Percentiles rank a stretch among this genome's conserved stretches.
These are phyloP conservation scores for Ageneiosus marmoratus DNA, from an alignment of 2,113 vertebrate genomes.

Conservation along the genomic window DNA sequence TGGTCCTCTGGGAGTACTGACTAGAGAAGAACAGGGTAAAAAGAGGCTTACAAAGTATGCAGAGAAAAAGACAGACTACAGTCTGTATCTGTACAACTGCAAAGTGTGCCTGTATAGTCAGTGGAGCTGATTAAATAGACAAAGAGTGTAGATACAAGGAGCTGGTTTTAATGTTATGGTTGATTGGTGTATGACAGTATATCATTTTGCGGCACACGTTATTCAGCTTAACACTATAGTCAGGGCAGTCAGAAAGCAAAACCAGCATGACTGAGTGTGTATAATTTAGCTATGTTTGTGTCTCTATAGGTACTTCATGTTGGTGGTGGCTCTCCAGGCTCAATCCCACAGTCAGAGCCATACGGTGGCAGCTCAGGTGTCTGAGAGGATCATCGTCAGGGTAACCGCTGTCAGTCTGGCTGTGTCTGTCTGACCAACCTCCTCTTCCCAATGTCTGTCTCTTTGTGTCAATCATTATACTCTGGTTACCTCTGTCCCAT, in stretches of 20 bases:
- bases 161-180: too few species aligned
- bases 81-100: too few species aligned
- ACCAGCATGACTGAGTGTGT: not conserved
- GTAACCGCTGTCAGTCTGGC: constrained; percentile 81
- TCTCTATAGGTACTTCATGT: constrained; percentile 90
- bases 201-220: not conserved
- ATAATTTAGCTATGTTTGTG: constrained; percentile 1
- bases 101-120: too few species aligned
- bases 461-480: constrained; percentile 59
- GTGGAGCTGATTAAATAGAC: too few species aligned
- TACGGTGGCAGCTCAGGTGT: constrained; percentile 92
- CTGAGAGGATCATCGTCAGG: constrained; percentile 98
- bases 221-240: not conserved
- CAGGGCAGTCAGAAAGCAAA: not conserved
- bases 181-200: too few species aligned
- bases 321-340: constrained; percentile 93
- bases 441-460: constrained; percentile 58
- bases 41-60: too few species aligned
- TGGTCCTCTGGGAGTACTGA: too few species aligned
- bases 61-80: too few species aligned
- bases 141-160: too few species aligned
- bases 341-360: constrained; percentile 95
- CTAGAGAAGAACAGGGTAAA: too few species aligned
- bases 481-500: constrained; percentile 3
- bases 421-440: constrained; percentile 74